Percentiles rank a stretch among this genome's conserved stretches.
phyloP scores from a whole-genome alignment of 2,888 invertebrate genomes.

The Trachelus iudaicus region DNA sequence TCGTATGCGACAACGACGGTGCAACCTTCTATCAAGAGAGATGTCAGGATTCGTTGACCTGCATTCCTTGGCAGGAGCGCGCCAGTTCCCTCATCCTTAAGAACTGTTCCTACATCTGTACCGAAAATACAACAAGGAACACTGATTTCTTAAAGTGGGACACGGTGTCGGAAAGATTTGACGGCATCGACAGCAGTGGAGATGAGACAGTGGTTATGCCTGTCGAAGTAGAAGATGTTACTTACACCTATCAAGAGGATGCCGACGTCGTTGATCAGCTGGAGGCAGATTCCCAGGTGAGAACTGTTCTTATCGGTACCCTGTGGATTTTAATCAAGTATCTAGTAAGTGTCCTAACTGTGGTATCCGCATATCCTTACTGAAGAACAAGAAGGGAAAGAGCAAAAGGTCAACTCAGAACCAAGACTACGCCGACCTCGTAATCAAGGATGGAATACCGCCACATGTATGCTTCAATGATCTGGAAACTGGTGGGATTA shows the following conservation, averaged over 20 bases:
- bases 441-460: slow-evolving; percentile 39
- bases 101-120: slow-evolving; percentile 78
- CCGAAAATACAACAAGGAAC: slow-evolving; percentile 16
- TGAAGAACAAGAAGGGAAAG: background rate
- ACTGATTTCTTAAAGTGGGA: background rate
- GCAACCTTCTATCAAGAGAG: slow-evolving; percentile 80
- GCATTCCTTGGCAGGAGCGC: slow-evolving; percentile 76
- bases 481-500: slow-evolving; percentile 44
- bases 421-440: background rate
- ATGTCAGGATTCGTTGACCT: slow-evolving; percentile 75
- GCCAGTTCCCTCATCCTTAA: slow-evolving; percentile 74
- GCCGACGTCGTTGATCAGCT: background rate
- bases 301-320: background rate
- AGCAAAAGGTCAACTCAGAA: background rate
- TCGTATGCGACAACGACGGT: slow-evolving; percentile 78
- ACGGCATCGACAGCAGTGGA: background rate
- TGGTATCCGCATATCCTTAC: background rate
- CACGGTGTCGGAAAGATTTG: background rate
- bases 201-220: background rate
- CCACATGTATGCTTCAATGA: slow-evolving; percentile 73
- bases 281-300: background rate
- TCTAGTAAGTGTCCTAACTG: background rate
- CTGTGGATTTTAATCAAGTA: background rate
- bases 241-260: background rate
- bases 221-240: background rate